Base-by-base conservation (phyloP, 2,888 invertebrate species). In the Priocnemis perturbator region DNA sequence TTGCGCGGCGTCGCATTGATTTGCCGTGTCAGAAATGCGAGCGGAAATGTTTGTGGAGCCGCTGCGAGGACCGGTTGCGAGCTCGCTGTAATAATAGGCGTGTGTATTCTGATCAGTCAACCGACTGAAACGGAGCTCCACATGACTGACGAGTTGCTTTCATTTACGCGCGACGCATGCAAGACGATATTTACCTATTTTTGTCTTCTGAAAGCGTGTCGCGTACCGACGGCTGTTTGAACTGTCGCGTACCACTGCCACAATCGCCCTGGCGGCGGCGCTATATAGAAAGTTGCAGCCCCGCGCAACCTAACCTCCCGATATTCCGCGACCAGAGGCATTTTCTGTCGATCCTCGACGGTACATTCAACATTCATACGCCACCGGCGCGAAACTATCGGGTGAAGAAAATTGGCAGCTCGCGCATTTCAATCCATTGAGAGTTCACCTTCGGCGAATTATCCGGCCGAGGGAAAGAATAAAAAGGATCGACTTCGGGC, bases 1-100 rank as follows among this genome's bases (percentile, higher is more conserved):
- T 37, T 19, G 62, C 62, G 55, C 30, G 52, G 20, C 48, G 50
- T 45, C 50, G 57, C 60, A 67, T 61, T 50, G 47, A 45, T 20
- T 44, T 37, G 58, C 44, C 56, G 63, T 67, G 58, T 64, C 57
- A 52, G 20, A 45, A 63, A 19, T 37, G 37, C 37, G 50, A 61
- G 60, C 67, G 45, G 19, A 50, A 50, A 17, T 50, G 50, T 50
- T 50, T 61, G 47, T 58, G 48, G 58, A 48, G 65, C 56, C 60
- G n/a, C 50, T 19, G 23, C 14, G 26, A 30, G 30, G 57, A 57
- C 57, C 37, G 19, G 57, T 30, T 57, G 30, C 37, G 37, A 37
- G 37, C 37, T 3, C 37, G 37, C 26, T 26, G 26, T 26, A 26
- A 37, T 37, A 37, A 37, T 37, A 11, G 37, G 57, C 37, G 57